Base-by-base conservation (phyloP, 2,113 vertebrate species). In the Peromyscus polionotus region DNA sequence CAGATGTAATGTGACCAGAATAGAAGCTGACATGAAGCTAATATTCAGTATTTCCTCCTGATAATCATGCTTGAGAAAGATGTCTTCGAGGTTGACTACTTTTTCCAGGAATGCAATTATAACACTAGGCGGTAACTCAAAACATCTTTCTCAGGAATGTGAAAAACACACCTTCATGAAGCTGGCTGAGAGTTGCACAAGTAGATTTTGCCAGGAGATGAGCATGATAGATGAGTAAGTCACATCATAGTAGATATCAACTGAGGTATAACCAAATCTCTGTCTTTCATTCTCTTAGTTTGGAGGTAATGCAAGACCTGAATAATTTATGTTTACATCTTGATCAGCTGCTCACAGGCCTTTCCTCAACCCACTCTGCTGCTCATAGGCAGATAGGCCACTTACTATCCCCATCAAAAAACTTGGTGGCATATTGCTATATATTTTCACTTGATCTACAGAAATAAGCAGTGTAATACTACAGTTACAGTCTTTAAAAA, bases 31-130 rank as follows among this genome's bases (percentile, higher is more conserved):
- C 31, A 17, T 68, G 31, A 31, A 61, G 67, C 39, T 77, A 90
- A 24, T 63, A 81, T 81, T 77, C 39, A 72, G 0, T 85, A 70
- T 61, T 92, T 28, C 39, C 26, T 75, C 20, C 36, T 67, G n/a
- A 72, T 0, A 45, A 7, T 85, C 17, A 19, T 95, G 81, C 72
- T 91, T 88, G 28, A 51, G 54, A 54, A 85, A 95, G 45, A 59
- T 54, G 10, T 10, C 22, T 72, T 89, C 51, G 75, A 61, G 45
- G 20, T 48, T 57, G 84, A 8, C 90, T 95, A 65, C n/a, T 95
- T 51, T 95, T 96, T 91, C 39, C 81, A 95, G 11, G 33, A 88
- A 95, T 72, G 12, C 63, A 73, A 54, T 70, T 48, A 68, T 75
- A 85, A 73, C 45, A 31, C 7, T 28, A 88, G 63, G 96, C 20